phyloP scores from a whole-genome alignment of 2,113 vertebrate genomes.

The Struthio camelus region DNA sequence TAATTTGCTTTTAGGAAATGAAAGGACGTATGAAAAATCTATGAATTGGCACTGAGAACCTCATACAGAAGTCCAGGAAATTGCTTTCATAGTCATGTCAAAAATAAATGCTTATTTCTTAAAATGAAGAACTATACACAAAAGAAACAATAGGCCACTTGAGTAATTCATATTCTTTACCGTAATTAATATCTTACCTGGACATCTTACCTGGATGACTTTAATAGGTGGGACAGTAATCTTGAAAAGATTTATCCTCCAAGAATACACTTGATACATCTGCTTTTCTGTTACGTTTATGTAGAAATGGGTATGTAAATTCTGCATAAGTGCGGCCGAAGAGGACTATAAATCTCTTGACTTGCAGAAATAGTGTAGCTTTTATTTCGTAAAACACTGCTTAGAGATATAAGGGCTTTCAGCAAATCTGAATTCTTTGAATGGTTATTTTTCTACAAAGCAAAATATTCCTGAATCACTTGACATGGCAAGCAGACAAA shows the following conservation, averaged over 20 bases:
- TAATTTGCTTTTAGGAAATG: background rate
- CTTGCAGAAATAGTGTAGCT: constrained; percentile 41
- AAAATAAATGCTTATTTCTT: background rate
- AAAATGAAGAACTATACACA: background rate
- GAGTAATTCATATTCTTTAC: background rate
- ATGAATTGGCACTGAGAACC: background rate
- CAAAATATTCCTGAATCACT: background rate
- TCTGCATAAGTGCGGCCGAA: background rate
- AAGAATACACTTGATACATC: background rate
- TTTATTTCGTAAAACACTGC: constrained; percentile 11
- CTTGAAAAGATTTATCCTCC: background rate
- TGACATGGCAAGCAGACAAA: background rate
- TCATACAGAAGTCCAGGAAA: background rate
- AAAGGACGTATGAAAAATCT: background rate
- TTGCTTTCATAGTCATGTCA: background rate
- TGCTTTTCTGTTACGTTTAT: background rate
- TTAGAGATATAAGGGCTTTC: constrained; percentile 10
- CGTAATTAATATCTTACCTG: background rate
- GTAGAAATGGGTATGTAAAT: background rate
- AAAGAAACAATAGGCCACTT: background rate
- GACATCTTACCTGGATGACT: background rate
- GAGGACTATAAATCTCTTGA: constrained; percentile 29
- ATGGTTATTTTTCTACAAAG: background rate
- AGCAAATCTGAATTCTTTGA: constrained; percentile 12
- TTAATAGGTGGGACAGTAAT: background rate